These are phyloP conservation scores for Brachypodius melanocephalos DNA, from an alignment of 2,113 vertebrate species.

Conservation along the genomic window DNA sequence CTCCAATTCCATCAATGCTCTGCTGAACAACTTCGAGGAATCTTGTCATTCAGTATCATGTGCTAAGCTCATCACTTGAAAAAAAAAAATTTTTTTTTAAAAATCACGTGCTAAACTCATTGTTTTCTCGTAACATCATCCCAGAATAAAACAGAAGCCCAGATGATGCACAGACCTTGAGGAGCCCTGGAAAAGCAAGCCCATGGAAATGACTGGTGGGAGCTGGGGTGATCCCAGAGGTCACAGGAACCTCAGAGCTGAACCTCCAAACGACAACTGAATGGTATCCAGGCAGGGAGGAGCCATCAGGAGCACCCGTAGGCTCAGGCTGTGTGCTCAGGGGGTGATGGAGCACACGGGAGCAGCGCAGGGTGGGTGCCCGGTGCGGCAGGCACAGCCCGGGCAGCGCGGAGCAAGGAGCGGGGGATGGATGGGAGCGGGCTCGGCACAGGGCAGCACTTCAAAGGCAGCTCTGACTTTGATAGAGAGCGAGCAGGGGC, in stretches of 20 bases:
- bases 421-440: no score
- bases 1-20: rapidly evolving
- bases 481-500: conserved; percentile 27
- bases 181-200: not conserved
- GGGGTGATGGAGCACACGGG: not conserved
- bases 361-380: not conserved
- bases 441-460: not conserved
- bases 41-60: rapidly evolving
- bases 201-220: not conserved
- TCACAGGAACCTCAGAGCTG: not conserved
- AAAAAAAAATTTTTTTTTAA: not conserved
- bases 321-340: not conserved
- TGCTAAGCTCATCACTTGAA: not conserved
- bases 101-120: not conserved
- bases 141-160: not conserved
- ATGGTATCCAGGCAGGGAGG: not conserved
- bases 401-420: no score
- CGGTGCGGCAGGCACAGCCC: not conserved
- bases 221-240: not conserved
- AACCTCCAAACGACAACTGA: not conserved
- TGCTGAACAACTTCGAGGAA: not conserved
- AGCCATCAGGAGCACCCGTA: not conserved
- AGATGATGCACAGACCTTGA: not conserved
- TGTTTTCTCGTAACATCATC: not conserved
- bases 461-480: conserved; percentile 49